Evolutionary conservation across 2,888 invertebrate genomes (phyloP).

Genomic region (Sisyra nigra): DNA sequence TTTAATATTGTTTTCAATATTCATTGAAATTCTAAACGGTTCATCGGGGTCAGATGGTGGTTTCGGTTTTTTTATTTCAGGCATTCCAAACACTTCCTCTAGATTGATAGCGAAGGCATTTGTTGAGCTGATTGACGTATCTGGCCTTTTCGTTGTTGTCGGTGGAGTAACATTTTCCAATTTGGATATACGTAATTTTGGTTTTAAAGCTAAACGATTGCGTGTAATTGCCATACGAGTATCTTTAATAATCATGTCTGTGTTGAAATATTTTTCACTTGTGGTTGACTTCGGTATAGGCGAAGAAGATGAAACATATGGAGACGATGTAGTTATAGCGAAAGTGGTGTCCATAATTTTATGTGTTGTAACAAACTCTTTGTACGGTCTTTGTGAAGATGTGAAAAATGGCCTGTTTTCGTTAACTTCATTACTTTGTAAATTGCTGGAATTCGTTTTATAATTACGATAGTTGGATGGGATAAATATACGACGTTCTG

Average conservation of each 20-base stretch:
- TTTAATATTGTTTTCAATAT: slow-evolving; percentile 13
- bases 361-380: slow-evolving; percentile 2
- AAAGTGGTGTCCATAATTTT: slow-evolving; percentile 12
- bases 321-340: slow-evolving; percentile 14
- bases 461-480: slow-evolving; percentile 15
- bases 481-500: slow-evolving; percentile 24
- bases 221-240: slow-evolving; percentile 24
- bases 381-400: slow-evolving; percentile 8
- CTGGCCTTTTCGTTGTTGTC: slow-evolving; percentile 15
- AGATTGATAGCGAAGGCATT: slow-evolving; percentile 21
- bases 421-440: too few relatives aligned
- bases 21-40: slow-evolving; percentile 19
- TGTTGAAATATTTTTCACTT: slow-evolving; percentile 8
- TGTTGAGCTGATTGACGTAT: slow-evolving; percentile 16
- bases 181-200: slow-evolving; percentile 14
- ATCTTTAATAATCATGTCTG: slow-evolving; percentile 7
- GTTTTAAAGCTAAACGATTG: slow-evolving; percentile 26
- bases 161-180: slow-evolving; percentile 22
- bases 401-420: slow-evolving; percentile 6
- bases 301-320: slow-evolving; percentile 16
- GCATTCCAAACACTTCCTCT: slow-evolving; percentile 18
- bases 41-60: slow-evolving; percentile 14
- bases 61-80: slow-evolving; percentile 5
- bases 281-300: slow-evolving; percentile 12
- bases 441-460: neutral